Conservation (phyloP, 2,113 vertebrate genomes). For the Pteruthius melanotis region DNA sequence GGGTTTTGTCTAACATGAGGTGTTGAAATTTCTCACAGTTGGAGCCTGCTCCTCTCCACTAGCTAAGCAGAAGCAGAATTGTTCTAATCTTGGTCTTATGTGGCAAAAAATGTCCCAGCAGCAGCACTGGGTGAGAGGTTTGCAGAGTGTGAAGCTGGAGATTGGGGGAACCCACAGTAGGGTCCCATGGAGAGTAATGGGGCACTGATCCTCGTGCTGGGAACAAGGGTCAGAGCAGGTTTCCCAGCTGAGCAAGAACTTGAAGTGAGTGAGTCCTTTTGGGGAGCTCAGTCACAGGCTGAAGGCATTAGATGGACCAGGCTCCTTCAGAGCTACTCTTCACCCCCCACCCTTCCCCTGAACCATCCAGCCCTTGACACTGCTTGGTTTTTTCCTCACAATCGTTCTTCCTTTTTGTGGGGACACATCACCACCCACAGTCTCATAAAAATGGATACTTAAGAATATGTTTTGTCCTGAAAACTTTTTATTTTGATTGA, state of each 20-base stretch:
- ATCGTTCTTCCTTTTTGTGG: neutral
- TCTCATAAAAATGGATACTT: neutral
- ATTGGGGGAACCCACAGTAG: neutral
- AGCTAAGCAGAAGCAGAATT: neutral
- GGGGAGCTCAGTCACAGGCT: neutral
- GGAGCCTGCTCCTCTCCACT: neutral
- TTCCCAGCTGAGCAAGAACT: neutral
- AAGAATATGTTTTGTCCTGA: neutral
- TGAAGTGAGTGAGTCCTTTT: accelerated
- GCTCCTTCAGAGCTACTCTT: neutral
- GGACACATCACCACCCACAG: neutral
- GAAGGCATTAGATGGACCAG: neutral
- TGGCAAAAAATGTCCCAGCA: neutral
- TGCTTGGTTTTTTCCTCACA: neutral
- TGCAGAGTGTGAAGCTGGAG: neutral
- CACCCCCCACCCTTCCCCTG: neutral
- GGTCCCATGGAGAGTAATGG: accelerated
- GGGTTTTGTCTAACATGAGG: neutral
- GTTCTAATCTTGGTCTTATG: neutral
- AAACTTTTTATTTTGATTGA: neutral
- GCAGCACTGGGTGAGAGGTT: neutral
- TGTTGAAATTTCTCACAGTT: neutral
- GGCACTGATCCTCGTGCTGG: neutral
- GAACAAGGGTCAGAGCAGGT: neutral
- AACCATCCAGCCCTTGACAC: neutral